Percentiles rank a stretch among this genome's conserved stretches.
phyloP scores from a whole-genome alignment of 2,888 invertebrate species.

The Stenichneumon culpator region DNA sequence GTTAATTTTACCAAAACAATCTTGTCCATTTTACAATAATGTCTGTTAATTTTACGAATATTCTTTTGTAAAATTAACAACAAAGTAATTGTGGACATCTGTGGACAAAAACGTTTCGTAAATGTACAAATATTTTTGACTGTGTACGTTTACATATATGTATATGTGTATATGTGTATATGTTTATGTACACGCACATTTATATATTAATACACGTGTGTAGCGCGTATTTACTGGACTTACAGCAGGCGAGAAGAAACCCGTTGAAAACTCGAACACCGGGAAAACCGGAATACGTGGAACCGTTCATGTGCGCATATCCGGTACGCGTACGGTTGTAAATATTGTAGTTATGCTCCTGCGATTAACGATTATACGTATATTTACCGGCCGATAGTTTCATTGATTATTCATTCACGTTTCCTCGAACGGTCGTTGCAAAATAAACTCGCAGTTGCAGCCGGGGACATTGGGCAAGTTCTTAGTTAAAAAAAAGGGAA shows the following conservation, averaged over 20 bases:
- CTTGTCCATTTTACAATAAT: too few species aligned
- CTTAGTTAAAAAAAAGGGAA: not conserved
- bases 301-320: constrained; percentile 51
- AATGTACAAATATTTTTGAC: too few species aligned
- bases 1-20: too few species aligned
- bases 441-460: not conserved
- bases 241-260: constrained; percentile 32
- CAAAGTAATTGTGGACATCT: too few species aligned
- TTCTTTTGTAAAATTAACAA: too few species aligned
- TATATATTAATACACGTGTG: not conserved
- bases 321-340: constrained; percentile 45
- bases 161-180: not conserved
- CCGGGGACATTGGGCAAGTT: not conserved
- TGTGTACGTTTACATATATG: not conserved
- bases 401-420: constrained; percentile 8
- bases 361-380: not conserved
- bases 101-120: too few species aligned
- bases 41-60: too few species aligned
- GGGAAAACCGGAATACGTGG: constrained; percentile 66
- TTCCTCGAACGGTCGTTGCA: not conserved
- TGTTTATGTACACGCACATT: not conserved
- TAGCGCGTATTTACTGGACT: not conserved
- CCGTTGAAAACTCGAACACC: constrained; percentile 68
- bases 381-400: not conserved
- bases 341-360: not conserved